Base-by-base conservation (phyloP, 1,140 invertebrate genomes). In the Macrobrachium rosenbergii region DNA sequence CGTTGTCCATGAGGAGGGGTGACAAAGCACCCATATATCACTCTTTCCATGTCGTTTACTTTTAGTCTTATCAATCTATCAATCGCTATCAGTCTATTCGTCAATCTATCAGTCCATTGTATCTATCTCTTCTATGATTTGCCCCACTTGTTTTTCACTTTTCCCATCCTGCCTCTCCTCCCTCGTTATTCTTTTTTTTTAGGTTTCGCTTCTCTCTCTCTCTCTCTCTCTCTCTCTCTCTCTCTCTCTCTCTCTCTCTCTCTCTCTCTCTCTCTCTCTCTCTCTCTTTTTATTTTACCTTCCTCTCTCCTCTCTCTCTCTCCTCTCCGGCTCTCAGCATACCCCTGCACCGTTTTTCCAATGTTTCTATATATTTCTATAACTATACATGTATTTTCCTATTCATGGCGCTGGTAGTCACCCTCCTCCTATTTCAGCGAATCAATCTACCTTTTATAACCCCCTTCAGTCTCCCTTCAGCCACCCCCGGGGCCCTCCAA, bases 351-450 rank as follows among this genome's bases (percentile, higher is more conserved):
- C 67, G 37, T 72, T 82, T 73, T 82, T 60, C 69, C 80, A 19
- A 45, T 23, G 67, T 63, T 84, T 84, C 82, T 84, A 73, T 84
- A 45, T 78, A 78, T 84, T 77, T 84, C 62, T 64, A 76, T 84
- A 76, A 77, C 82, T 84, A 72, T 84, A 63, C 82, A 84, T 84
- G 73, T 75, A 84, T 84, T 77, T 84, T 77, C 75, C 82, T 84
- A 84, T 84, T 84, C 82, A 84, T 77, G 75, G 82, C 45, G 75
- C 82, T 60, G 82, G 52, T 62, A 78, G 73, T 67, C 82, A 21
- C 82, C 82, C 82, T 84, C 82, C 82, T 84, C 82, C 82, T 84
- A 84, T 84, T 84, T 84, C 82, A 84, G 73, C 43, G 75, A 84
- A 84, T 84, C 82, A 84, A 84, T 84, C 82, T 84, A 84, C 82